These are phyloP conservation scores for Bombus turneri DNA, from an alignment of 1,140 invertebrate species.

Conservation along the genomic window DNA sequence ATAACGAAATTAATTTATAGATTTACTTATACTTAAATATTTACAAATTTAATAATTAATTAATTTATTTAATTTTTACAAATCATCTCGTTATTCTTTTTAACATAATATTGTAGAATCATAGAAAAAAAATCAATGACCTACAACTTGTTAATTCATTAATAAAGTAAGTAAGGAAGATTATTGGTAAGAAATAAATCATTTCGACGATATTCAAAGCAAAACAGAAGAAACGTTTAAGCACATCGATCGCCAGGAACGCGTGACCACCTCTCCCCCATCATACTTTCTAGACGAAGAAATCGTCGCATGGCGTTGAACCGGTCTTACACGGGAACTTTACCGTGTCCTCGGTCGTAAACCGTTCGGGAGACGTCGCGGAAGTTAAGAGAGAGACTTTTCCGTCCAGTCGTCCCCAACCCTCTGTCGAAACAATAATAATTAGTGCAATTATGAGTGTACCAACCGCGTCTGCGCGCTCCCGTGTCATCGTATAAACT, in stretches of 20 bases:
- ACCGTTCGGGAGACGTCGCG: conserved; percentile 55
- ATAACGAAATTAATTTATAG: background rate
- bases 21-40: background rate
- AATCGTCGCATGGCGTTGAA: conserved; percentile 36
- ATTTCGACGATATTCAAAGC: too few relatives aligned
- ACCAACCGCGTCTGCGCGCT: conserved; percentile 38
- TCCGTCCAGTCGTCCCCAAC: background rate
- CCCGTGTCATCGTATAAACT: conserved; percentile 57
- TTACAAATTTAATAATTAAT: too few relatives aligned
- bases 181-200: too few relatives aligned
- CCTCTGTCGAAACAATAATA: conserved; percentile 65
- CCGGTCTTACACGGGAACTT: conserved; percentile 12
- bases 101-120: too few relatives aligned
- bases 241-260: background rate
- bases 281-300: conserved; percentile 23
- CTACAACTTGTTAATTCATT: too few relatives aligned
- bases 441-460: conserved; percentile 67
- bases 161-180: too few relatives aligned
- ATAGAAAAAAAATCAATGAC: too few relatives aligned
- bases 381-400: conserved; percentile 45
- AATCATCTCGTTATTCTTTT: too few relatives aligned
- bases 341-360: conserved; percentile 59
- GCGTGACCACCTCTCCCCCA: too few relatives aligned
- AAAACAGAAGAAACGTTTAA: too few relatives aligned
- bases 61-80: too few relatives aligned